Conservation (phyloP, 2,888 invertebrate species). For the Amphipoea oculea region DNA sequence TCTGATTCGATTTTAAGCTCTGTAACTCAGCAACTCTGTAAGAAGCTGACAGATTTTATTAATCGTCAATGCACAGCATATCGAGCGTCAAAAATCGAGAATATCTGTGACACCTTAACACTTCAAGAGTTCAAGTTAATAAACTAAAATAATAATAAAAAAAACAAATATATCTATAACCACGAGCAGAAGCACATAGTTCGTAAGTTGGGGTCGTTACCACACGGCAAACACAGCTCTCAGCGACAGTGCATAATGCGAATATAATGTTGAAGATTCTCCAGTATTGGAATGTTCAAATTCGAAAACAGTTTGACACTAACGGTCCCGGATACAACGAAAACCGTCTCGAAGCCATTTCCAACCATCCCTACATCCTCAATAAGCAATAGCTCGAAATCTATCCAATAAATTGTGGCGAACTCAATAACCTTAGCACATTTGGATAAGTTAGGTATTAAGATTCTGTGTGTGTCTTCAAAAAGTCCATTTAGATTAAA, state of each 20-base stretch:
- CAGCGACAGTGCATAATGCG: background rate
- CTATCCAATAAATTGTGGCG: conserved; percentile 53
- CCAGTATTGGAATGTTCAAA: conserved; percentile 13
- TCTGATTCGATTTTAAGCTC: background rate
- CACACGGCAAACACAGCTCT: background rate
- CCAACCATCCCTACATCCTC: conserved; percentile 15
- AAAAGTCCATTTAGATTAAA: conserved; percentile 46
- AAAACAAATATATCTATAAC: background rate
- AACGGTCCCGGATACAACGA: conserved; percentile 26
- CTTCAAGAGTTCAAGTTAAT: background rate
- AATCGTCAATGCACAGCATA: no score
- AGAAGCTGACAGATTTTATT: background rate
- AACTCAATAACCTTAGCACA: conserved; percentile 49
- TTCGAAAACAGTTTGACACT: conserved; percentile 41
- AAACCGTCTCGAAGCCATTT: conserved; percentile 45
- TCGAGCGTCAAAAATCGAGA: no score
- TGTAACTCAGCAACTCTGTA: background rate
- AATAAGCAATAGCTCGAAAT: conserved; percentile 47
- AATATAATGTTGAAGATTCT: conserved; percentile 11
- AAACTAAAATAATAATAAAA: no score
- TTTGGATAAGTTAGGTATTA: conserved; percentile 49
- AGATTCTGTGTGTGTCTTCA: conserved; percentile 37
- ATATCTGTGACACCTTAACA: background rate
- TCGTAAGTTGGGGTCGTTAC: background rate
- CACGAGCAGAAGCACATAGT: background rate